Base-by-base conservation (phyloP, 2,888 invertebrate genomes). In the Leucoma salicis region DNA sequence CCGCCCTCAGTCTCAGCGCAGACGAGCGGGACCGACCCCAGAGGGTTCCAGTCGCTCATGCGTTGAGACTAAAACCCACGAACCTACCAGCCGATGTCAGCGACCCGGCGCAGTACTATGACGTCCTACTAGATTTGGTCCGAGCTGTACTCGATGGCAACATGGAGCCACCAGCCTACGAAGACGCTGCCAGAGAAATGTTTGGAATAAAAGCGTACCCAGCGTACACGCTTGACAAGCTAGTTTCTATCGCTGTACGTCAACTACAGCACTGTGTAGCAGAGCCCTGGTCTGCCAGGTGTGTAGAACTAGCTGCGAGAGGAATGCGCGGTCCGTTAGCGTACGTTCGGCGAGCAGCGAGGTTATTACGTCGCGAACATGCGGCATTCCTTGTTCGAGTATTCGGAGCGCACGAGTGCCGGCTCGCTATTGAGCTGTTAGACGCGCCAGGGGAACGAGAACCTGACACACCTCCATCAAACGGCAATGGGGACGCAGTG, bases 141-240 rank as follows among this genome's bases (percentile, higher is more conserved):
- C 96, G 96, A 75, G 98, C 96, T 70, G 93, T 99, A 35, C 87
- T 99, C 28, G 99, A 99, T 77, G 98, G 98, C 18, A 98, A 98
- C 78, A 94, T 98, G 92, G 99, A 99, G 67, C 91, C 95, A 3
- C 93, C 94, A 37, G 93, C 94, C 0, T 99, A 96, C 80, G 99
- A 99, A 77, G 99, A 99, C 78, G 96, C 96, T 0, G 91, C 99
- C 49, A 81, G 99, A 10, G 98, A 99, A 89, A 97, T 99, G 97
- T 66, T 88, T 2, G 88, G 99, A 49, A 99, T 99, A 65, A 95
- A 31, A 13, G 99, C 99, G 0, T 99, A 98, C 77, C 94, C 97
- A 29, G 96, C 97, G 3, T 99, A 99, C 80, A 99, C 99, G 32
- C 92, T 99, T 67, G 99, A 99, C 82, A 98, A 98, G 82, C 94